A percentile compares a stretch with the other conserved stretches of the same genome.
Conservation (phyloP, 2,113 vertebrate genomes). For the Sclerurus mexicanus region DNA sequence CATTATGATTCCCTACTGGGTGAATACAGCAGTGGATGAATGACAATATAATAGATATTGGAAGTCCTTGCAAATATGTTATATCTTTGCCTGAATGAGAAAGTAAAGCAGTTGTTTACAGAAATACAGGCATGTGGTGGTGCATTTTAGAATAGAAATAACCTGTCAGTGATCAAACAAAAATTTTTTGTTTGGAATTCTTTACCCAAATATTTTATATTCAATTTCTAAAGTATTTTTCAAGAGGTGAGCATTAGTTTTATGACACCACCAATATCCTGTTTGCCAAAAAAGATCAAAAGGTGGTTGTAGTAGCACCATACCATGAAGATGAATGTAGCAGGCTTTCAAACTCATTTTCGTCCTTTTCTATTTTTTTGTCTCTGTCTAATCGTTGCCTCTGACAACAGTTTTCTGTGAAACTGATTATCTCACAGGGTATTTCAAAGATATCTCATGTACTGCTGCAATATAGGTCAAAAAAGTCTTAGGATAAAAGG, state of each 20-base stretch:
- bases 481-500: background rate
- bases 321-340: background rate
- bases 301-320: background rate
- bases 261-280: background rate
- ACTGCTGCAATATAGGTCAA: background rate
- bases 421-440: background rate
- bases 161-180: background rate
- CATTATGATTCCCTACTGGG: background rate
- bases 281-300: background rate
- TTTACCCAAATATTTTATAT: background rate
- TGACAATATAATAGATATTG: background rate
- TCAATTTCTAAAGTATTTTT: background rate
- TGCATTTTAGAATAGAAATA: background rate
- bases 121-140: background rate
- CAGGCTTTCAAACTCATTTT: background rate
- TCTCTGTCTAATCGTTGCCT: background rate
- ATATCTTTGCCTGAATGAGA: background rate
- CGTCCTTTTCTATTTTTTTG: background rate
- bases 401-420: conserved; percentile 4
- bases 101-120: background rate
- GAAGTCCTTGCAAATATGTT: background rate
- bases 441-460: background rate
- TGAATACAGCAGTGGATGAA: background rate
- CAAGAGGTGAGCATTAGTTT: background rate
- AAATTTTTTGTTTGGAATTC: background rate